Conservation (phyloP, 2,113 vertebrate genomes). For the Xiphorhynchus elegans region DNA sequence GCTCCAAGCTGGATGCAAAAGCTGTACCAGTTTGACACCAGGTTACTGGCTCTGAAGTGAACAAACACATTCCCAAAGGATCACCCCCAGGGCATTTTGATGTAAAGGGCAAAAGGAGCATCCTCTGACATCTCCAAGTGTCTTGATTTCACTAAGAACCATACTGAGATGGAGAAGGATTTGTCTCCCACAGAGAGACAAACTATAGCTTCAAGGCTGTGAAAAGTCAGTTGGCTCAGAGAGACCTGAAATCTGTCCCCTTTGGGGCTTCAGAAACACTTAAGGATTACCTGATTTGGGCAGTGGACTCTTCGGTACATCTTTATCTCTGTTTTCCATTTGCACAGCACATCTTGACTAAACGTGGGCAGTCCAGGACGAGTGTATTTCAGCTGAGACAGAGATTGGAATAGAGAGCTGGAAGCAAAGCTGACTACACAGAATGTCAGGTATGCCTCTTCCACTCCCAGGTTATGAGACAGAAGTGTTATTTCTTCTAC, state of each 20-base stretch:
- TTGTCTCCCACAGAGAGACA: neutral
- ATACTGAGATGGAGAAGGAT: neutral
- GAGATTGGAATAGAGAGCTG: neutral
- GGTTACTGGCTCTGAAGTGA: neutral
- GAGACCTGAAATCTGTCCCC: neutral
- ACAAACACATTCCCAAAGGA: neutral
- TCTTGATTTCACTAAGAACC: neutral
- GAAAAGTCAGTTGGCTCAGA: neutral
- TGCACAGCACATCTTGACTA: slow-evolving; percentile 91
- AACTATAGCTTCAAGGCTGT: neutral
- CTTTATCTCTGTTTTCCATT: slow-evolving; percentile 95
- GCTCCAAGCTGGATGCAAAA: neutral
- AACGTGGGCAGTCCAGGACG: slow-evolving; percentile 91
- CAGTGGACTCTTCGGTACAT: slow-evolving; percentile 90
- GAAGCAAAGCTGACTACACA: neutral
- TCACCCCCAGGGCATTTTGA: neutral
- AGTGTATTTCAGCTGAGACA: slow-evolving; percentile 88
- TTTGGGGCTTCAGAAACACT: neutral
- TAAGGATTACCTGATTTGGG: slow-evolving; percentile 87
- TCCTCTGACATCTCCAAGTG: neutral
- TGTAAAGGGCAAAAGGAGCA: neutral
- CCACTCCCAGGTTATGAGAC: neutral
- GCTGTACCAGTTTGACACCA: neutral
- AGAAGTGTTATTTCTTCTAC: neutral
- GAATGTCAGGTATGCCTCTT: neutral